A percentile compares a stretch with the other conserved stretches of the same genome.
These are phyloP conservation scores for Coelopa pilipes DNA, from an alignment of 2,888 invertebrate genomes.

Conservation along the genomic window DNA sequence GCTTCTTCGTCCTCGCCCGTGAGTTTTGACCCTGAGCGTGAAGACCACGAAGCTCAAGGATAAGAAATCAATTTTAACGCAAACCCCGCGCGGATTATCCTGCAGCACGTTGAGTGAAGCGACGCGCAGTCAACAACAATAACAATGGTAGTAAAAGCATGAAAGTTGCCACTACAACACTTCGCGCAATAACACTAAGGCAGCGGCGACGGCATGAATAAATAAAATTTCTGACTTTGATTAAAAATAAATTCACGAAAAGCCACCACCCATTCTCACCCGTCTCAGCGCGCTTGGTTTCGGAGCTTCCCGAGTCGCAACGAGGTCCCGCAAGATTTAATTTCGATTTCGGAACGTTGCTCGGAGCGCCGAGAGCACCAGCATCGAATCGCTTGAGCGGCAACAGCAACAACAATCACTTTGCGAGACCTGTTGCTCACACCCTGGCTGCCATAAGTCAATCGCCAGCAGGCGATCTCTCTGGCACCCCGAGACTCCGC, in stretches of 20 bases:
- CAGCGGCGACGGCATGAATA: background rate
- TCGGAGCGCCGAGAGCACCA: background rate
- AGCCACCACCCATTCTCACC: background rate
- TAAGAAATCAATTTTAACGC: background rate
- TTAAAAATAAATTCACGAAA: conserved; percentile 30
- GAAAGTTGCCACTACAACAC: no score
- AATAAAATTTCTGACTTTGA: conserved; percentile 25
- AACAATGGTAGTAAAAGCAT: background rate
- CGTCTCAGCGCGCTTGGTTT: no score
- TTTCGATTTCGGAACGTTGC: background rate
- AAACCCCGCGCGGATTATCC: background rate
- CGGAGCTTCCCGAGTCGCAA: no score
- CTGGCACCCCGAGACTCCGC: background rate
- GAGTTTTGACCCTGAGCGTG: no score
- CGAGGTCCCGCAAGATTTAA: background rate
- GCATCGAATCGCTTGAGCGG: no score
- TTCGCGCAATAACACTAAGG: no score
- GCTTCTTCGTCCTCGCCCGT: no score
- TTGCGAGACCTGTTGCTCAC: no score
- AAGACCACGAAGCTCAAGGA: background rate
- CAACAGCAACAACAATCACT: background rate
- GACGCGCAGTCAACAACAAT: background rate
- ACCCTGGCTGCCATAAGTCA: background rate
- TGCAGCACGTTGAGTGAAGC: background rate
- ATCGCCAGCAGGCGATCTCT: conserved; percentile 2